phyloP scores from a whole-genome alignment of 1,140 invertebrate genomes.

The Euwallacea fornicatus region DNA sequence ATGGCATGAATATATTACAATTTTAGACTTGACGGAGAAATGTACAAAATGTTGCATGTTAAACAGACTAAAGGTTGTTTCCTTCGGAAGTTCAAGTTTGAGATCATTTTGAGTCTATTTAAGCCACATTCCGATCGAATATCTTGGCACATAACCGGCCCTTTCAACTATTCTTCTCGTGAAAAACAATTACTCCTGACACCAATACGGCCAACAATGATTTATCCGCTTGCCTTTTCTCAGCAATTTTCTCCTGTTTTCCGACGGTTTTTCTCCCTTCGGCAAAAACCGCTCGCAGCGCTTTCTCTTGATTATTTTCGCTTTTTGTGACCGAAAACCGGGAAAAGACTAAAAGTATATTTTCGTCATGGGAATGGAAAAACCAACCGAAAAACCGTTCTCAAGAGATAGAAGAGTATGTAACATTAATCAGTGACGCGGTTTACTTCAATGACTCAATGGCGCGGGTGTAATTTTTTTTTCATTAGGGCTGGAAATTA shows the following conservation, averaged over 20 bases:
- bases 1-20: no score
- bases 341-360: slow-evolving; percentile 15
- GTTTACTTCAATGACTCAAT: no score
- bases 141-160: not conserved
- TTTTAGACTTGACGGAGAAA: no score
- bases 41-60: no score
- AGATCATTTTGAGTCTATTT: no score
- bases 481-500: no score
- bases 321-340: slow-evolving; percentile 3
- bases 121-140: no score
- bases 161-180: not conserved
- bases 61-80: no score
- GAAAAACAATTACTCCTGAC: not conserved
- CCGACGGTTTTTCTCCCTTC: slow-evolving; percentile 6
- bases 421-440: slow-evolving; percentile 9
- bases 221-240: slow-evolving; percentile 20
- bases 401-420: slow-evolving; percentile 5
- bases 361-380: slow-evolving; percentile 2
- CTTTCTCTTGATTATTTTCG: slow-evolving; percentile 30
- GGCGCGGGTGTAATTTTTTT: no score
- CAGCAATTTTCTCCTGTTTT: slow-evolving; percentile 12
- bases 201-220: slow-evolving; percentile 11
- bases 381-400: slow-evolving; percentile 8
- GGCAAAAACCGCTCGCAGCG: slow-evolving; percentile 16
- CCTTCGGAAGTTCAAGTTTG: no score